phyloP scores from a whole-genome alignment of 2,113 vertebrate genomes.

The Bucco capensis region DNA sequence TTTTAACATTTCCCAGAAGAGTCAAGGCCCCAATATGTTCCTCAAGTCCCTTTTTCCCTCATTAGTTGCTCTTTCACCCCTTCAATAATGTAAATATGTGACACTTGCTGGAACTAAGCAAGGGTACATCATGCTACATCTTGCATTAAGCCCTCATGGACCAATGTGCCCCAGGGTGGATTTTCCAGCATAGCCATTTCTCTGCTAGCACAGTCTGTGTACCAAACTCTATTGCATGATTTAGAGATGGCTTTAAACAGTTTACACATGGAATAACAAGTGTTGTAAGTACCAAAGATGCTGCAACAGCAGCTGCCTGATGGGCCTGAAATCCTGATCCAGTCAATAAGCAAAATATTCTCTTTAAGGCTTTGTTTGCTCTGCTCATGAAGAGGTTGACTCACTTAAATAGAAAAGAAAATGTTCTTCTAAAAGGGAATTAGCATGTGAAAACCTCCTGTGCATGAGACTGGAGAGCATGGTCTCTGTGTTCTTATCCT shows the following conservation, averaged over 20 bases:
- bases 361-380: constrained; percentile 28
- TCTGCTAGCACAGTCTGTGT: neutral
- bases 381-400: neutral
- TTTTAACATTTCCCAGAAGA: neutral
- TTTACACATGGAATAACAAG: constrained; percentile 30
- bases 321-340: neutral
- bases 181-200: neutral
- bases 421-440: neutral
- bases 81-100: neutral
- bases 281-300: neutral
- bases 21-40: accelerated
- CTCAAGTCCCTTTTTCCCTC: neutral
- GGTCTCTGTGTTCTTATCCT: neutral
- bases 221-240: neutral
- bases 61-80: neutral
- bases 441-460: neutral
- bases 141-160: neutral
- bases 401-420: neutral
- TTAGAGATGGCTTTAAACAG: constrained; percentile 31
- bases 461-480: neutral
- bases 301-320: constrained; percentile 16
- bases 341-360: constrained; percentile 3
- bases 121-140: neutral
- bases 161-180: neutral
- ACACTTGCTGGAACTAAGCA: neutral